Base-by-base conservation (phyloP, 2,888 invertebrate species). In the Copidosoma aretas region DNA sequence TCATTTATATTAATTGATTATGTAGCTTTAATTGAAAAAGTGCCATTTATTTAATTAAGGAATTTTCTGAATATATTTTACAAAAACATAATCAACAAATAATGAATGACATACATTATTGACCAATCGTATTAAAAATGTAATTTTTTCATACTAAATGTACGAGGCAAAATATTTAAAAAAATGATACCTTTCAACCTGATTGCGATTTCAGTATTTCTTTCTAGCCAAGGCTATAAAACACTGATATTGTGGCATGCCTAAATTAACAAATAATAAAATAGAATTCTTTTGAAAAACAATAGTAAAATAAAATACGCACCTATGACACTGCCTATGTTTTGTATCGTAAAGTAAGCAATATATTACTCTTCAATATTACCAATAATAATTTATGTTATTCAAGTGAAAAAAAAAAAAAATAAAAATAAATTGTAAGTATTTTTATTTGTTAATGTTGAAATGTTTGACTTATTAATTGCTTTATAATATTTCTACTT, bases 391-490 rank as follows among this genome's bases (percentile, higher is more conserved):
- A 46, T 17, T 32, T 46, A 46, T 17, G 61, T 71, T 64, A 62
- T 67, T 65, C 21, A 56, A 32, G 8, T 60, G 64, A 67, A 54
- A 66, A 56, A 56, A 58, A 22, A 64, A 51, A 41, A 64, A 53
- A 14, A 43, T 56, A 60, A 22, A 39, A n/a, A n/a, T 1, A 53
- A 60, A 49, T 46, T 53, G 53, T 41, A 41, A 12, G 25, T 24
- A 62, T 24, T n/a, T 58, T 39, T 59, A 43, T 39, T n/a, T 49
- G 65, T 71, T 71, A 65, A 61, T 61, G 64, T 71, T 70, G 60
- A 49, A 57, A 32, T 32, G 32, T 32, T 32, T 32, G 32, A 52
- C 17, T 51, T 49, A 66, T 64, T 12, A 32, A 70, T 64, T 60
- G 59, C 64, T 57, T 39, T 32, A 64, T 25, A 70, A 52, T 63